These are phyloP conservation scores for Ia io DNA, from an alignment of 2,113 vertebrate genomes.

Conservation along the genomic window DNA sequence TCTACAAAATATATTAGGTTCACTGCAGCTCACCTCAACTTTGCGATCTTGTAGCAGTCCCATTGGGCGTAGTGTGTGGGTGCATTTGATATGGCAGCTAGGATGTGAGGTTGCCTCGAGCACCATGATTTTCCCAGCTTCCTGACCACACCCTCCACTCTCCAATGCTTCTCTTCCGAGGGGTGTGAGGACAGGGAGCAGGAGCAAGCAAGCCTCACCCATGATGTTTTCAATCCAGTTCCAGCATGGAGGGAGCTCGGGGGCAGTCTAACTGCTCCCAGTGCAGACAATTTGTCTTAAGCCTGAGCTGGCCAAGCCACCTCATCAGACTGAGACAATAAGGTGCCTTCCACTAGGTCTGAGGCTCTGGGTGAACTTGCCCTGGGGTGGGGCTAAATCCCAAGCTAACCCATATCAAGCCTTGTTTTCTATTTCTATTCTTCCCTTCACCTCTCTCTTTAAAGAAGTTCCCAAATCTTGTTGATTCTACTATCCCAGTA, in stretches of 20 bases:
- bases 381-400: not conserved
- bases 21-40: not conserved
- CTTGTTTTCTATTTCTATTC: not conserved
- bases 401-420: not conserved
- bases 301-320: not conserved
- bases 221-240: not conserved
- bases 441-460: not conserved
- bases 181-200: not conserved
- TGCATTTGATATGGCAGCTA: fast-evolving
- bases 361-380: not conserved
- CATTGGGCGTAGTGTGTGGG: not conserved
- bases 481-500: not conserved
- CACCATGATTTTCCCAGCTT: not conserved
- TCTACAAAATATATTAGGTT: not conserved
- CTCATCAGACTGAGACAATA: not conserved
- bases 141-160: not conserved
- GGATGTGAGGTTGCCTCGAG: not conserved
- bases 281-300: not conserved
- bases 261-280: not conserved
- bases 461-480: not conserved
- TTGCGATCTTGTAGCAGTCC: not conserved
- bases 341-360: not conserved
- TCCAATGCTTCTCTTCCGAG: not conserved
- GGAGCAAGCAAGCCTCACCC: not conserved
- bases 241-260: not conserved